Evolutionary conservation across 92 coral and sea anemone species (phyloP), one percentile per base, ranked within the genome.

Genomic region (Anthopleura xanthogrammica): DNA sequence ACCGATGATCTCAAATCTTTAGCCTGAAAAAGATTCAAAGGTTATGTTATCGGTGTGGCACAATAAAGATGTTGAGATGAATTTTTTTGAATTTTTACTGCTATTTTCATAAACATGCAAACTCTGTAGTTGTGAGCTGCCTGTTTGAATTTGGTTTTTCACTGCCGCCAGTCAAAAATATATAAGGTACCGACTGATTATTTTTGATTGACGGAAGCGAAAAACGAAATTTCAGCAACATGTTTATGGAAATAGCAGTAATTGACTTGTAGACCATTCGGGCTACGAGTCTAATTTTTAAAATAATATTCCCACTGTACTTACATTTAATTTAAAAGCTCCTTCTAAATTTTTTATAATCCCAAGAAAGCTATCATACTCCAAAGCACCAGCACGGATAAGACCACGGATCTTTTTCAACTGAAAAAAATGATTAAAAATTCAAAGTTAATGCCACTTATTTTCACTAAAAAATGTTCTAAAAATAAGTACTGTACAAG

Each of bases 241-340:
- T 29, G 36, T 29, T 29, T 29, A 29, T 29, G 36, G 36, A 29
- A 29, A 29, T 29, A 29, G 36, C 36, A 29, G 36, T 29, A 29
- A 29, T 1, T 29, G 36, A 29, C 36, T 29, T 29, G 36, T 29
- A 29, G 36, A 29, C 36, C 36, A 29, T 29, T 29, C 1, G 36
- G 36, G 36, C 36, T 29, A 29, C 1, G 36, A 1, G 36, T 29
- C 36, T 29, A 29, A 29, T 29, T 29, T 29, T 29, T 29, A 29
- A 29, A 29, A 29, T 29, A 29, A 0, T 29, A 0, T 62, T 23
- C 23, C n/a, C 17, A 68, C 13, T 12, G 0, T 40, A 90, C 99
- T 90, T 73, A 97, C 99, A 76, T 98, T 93, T 7, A 97, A 88
- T 87, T 97, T 94, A 92, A 97, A 92, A 41, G 97, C 98, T 75